Percentiles rank a stretch among this genome's conserved stretches.
phyloP scores from a whole-genome alignment of 2,888 invertebrate genomes.

The Neocrepidodera transversa region DNA sequence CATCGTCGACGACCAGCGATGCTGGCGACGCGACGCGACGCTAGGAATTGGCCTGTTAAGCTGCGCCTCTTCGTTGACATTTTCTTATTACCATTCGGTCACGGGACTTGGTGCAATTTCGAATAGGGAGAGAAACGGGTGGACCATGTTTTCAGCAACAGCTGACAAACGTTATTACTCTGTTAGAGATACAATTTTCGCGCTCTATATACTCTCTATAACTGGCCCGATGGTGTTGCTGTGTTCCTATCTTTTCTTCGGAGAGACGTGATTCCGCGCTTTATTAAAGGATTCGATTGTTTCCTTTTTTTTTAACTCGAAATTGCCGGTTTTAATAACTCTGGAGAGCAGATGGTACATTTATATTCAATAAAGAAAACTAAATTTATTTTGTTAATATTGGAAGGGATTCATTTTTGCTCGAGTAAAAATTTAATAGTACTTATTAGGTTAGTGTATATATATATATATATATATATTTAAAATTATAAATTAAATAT shows the following conservation, averaged over 20 bases:
- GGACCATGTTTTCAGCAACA: conserved; percentile 27
- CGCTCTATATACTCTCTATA: conserved; percentile 24
- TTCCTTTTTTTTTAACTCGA: background rate
- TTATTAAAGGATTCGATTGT: conserved; percentile 9
- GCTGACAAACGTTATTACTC: conserved; percentile 29
- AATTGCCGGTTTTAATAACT: background rate
- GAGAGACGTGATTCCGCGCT: conserved; percentile 1
- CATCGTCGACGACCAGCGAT: conserved; percentile 15
- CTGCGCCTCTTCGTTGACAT: conserved; percentile 23
- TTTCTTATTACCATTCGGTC: conserved; percentile 29
- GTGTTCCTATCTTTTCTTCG: background rate
- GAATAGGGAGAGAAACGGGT: background rate
- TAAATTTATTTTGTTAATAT: no score
- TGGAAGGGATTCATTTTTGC: no score
- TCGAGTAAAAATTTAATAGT: no score
- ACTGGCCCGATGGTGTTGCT: background rate
- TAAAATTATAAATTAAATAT: no score
- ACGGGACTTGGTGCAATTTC: conserved; percentile 20
- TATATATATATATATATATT: no score
- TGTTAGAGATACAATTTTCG: conserved; percentile 29
- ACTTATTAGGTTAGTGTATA: no score
- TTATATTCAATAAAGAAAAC: background rate
- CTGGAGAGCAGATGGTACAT: background rate
- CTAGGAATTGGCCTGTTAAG: conserved; percentile 26
- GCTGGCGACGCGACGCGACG: conserved; percentile 13